phyloP scores from a whole-genome alignment of 2,113 vertebrate species.

The Thamnophis sirtalis region DNA sequence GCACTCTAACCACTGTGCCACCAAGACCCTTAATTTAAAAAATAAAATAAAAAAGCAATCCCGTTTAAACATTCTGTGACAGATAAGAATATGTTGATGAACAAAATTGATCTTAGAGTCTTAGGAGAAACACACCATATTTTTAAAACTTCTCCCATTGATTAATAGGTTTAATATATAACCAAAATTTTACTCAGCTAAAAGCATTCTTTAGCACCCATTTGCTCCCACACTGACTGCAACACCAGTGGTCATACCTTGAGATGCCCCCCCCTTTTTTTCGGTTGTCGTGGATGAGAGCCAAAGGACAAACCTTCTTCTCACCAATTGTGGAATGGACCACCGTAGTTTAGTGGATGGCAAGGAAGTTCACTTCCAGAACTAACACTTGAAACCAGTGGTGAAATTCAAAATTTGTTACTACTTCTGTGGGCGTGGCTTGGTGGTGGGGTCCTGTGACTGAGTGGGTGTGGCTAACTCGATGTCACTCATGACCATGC shows the following conservation, averaged over 20 bases:
- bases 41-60: background rate
- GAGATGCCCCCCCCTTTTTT: rapidly evolving
- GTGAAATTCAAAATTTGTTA: too few species aligned
- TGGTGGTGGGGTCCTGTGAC: too few species aligned
- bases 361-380: background rate
- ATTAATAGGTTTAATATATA: background rate
- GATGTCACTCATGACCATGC: too few species aligned
- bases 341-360: background rate
- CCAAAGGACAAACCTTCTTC: background rate
- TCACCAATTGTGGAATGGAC: background rate
- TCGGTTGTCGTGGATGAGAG: background rate
- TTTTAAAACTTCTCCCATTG: background rate
- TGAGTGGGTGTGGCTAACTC: too few species aligned
- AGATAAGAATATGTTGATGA: background rate
- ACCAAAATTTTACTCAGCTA: background rate
- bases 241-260: background rate
- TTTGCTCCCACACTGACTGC: background rate
- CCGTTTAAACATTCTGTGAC: background rate
- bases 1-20: too few species aligned
- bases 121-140: background rate
- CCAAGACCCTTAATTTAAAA: too few species aligned
- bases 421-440: too few species aligned
- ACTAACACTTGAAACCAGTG: background rate
- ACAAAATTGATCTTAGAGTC: background rate
- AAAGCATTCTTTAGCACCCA: background rate